Base-by-base conservation (phyloP, 1,140 invertebrate species). In the Sycophaga agraensis region DNA sequence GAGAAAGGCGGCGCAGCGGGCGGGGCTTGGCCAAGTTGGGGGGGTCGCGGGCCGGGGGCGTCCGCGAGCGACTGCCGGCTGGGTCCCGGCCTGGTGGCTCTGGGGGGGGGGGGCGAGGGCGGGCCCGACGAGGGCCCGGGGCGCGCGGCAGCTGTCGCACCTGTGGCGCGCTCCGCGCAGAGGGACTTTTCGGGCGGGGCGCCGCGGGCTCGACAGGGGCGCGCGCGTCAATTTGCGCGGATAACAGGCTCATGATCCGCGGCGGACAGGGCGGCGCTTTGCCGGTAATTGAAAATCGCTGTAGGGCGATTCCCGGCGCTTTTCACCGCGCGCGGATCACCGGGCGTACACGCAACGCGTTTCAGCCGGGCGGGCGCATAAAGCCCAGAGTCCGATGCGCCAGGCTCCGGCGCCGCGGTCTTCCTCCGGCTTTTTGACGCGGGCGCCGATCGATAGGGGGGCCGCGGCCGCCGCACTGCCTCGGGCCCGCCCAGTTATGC, bases 271-370 rank as follows among this genome's bases (percentile, higher is more conserved):
- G n/a, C 34, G 3, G 11, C 42, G 9, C 42, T 26, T 11, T 46
- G 26, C 26, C 48, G 57, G 51, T 59, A 59, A 59, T 59, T 59
- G 57, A 59, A 59, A 59, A 59, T 59, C 57, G 57, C 48, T 59
- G 57, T 59, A n/a, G 4, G 24, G 48, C 46, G 17, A 34, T 35
- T 12, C 17, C 34, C 12, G 31, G 17, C 12, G 35, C 43, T 57
- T 57, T 57, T 57, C 21, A n/a, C n/a, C n/a, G n/a, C 34, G 45
- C 0, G 40, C 34, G 16, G 21, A 19, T 28, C 49, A 11, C 49
- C 1, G 0, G 28, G 2, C 7, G 39, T 51, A 59, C 57, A 43
- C 39, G 57, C 48, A 51, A 59, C 26, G 57, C 22, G 46, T 59
- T 59, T 43, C 48, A 51, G 51, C n/a, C n/a, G n/a, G n/a, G n/a